Conservation (phyloP, 2,888 invertebrate species). For the Anagyrus pseudococci region DNA sequence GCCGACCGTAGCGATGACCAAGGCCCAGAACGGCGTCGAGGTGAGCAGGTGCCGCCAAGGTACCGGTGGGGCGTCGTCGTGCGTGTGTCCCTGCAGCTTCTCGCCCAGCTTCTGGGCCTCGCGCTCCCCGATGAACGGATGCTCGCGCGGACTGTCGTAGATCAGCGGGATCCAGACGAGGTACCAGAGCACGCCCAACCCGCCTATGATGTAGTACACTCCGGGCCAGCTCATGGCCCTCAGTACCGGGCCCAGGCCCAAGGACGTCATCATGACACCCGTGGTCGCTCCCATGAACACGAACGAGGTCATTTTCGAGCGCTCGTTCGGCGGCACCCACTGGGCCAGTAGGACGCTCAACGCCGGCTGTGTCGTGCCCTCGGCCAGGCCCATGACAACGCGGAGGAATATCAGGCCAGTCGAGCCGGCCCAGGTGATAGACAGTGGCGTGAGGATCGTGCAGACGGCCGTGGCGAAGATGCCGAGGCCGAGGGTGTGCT, state of each 20-base stretch:
- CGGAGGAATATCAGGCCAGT: conserved; percentile 77
- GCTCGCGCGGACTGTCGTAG: conserved; percentile 56
- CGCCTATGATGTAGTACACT: conserved; percentile 83
- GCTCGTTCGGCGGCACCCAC: conserved; percentile 75
- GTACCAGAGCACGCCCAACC: conserved; percentile 76
- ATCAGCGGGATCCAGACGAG: conserved; percentile 66
- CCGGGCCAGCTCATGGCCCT: conserved; percentile 70
- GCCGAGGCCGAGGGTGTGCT: conserved; percentile 82
- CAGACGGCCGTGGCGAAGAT: conserved; percentile 84
- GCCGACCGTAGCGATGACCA: conserved; percentile 65
- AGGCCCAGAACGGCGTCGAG: conserved; percentile 73
- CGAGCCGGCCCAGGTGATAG: conserved; percentile 72
- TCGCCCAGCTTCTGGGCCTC: conserved; percentile 53
- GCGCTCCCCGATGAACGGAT: conserved; percentile 58
- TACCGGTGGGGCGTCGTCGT: conserved; percentile 34
- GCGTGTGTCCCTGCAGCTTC: conserved; percentile 44
- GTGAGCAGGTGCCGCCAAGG: conserved; percentile 45
- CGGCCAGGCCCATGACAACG: conserved; percentile 82
- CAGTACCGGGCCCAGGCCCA: conserved; percentile 73
- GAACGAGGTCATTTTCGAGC: conserved; percentile 78
- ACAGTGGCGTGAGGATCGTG: conserved; percentile 79
- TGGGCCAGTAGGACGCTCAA: conserved; percentile 80
- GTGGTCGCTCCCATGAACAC: conserved; percentile 82
- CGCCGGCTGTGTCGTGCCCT: conserved; percentile 86
- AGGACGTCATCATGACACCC: conserved; percentile 68